Evolutionary conservation across 2,113 vertebrate species (phyloP).

Genomic region (Alexandromys fortis): DNA sequence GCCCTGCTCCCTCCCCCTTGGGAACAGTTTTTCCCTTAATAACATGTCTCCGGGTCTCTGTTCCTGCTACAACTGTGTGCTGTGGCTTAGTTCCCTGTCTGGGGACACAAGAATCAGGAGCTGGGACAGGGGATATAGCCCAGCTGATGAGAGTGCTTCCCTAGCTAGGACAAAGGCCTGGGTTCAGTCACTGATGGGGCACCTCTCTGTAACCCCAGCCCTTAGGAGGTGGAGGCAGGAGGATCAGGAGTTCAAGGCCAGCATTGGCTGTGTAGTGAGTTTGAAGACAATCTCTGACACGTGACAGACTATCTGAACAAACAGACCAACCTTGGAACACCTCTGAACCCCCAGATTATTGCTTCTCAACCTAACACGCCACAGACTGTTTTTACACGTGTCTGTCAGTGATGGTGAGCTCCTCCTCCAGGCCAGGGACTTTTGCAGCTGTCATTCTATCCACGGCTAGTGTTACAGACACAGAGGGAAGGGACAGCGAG

Average conservation of each 20-base stretch:
- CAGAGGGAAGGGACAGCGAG: background rate
- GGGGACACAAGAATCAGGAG: background rate
- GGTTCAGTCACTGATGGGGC: background rate
- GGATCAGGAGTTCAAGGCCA: background rate
- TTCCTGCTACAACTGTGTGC: background rate
- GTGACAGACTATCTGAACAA: background rate
- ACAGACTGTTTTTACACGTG: background rate
- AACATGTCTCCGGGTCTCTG: background rate
- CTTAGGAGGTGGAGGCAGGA: background rate
- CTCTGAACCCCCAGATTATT: background rate
- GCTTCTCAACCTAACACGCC: background rate
- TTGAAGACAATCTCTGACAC: background rate
- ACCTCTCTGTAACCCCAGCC: background rate
- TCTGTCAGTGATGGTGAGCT: background rate
- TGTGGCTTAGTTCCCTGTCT: background rate
- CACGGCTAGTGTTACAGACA: background rate
- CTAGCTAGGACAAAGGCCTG: background rate
- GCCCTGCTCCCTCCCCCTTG: background rate
- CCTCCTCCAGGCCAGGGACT: accelerated
- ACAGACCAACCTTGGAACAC: background rate
- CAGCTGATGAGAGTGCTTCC: background rate
- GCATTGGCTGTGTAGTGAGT: background rate
- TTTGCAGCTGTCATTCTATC: background rate
- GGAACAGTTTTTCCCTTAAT: background rate
- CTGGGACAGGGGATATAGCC: background rate